phyloP scores from a whole-genome alignment of 2,113 vertebrate species.

The Brachyhypopomus gauderio region DNA sequence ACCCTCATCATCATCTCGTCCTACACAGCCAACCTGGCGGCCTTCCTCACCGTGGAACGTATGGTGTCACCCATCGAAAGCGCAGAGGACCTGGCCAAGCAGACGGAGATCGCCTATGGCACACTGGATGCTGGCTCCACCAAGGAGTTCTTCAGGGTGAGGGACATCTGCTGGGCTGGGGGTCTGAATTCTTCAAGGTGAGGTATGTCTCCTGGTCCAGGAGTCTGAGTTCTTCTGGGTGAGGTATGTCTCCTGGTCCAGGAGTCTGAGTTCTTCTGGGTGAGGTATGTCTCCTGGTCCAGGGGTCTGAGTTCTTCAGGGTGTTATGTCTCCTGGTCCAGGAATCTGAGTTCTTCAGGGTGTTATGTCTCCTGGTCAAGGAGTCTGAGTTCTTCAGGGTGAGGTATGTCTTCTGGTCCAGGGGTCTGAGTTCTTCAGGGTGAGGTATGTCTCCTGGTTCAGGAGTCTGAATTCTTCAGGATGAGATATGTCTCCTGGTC shows the following conservation, averaged over 20 bases:
- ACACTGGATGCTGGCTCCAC: slow-evolving; percentile 97
- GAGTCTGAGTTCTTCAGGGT: too few species aligned
- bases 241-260: slow-evolving; percentile 51
- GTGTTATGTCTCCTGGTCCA: slow-evolving; percentile 70
- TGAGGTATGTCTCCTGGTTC: slow-evolving; percentile 66
- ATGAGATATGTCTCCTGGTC: too few species aligned
- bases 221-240: too few species aligned
- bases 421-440: slow-evolving; percentile 99
- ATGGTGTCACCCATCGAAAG: slow-evolving; percentile 99
- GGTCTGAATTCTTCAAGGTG: background rate
- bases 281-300: too few species aligned
- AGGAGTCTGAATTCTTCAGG: background rate
- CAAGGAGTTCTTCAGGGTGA: slow-evolving; percentile 99
- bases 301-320: slow-evolving; percentile 88
- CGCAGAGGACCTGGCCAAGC: slow-evolving; percentile 97
- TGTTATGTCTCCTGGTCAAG: too few species aligned
- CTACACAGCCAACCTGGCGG: slow-evolving; percentile 97
- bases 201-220: too few species aligned
- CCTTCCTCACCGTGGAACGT: slow-evolving; percentile 97
- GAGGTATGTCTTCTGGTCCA: too few species aligned
- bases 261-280: background rate
- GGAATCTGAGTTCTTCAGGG: background rate
- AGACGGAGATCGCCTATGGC: slow-evolving; percentile 98
- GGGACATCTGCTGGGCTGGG: slow-evolving; percentile 47
- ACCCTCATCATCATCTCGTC: slow-evolving; percentile 99